Base-by-base conservation (phyloP, 2,888 invertebrate genomes). In the Drosophila merina region DNA sequence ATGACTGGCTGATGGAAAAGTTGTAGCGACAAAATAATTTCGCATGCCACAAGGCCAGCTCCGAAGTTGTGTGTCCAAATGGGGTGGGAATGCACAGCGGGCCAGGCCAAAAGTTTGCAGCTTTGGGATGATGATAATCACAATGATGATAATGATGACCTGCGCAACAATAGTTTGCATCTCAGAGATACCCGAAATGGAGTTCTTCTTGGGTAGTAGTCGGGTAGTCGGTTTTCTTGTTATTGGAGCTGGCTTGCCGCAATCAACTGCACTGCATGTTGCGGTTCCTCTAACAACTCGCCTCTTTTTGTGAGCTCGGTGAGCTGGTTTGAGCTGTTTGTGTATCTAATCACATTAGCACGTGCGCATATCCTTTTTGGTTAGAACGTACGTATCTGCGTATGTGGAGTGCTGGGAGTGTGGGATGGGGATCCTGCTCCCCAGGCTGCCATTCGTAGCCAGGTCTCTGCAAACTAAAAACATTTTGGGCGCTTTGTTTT, bases 201-300 rank as follows among this genome's bases (percentile, higher is more conserved):
- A 72, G 58, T 59, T 26, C 62, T 38, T 12, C 25, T 42, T 44
- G 48, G 58, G 5, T 20, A 20, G 20, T 20, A 20, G 20, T 20
- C 20, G 20, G 20, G 20, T 20, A 28, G 47, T 48, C 40, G 25
- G 50, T 57, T 66, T 58, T 52, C 51, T 49, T 69, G 71, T 70
- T 71, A 42, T 60, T 62, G 57, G 42, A 48, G 30, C 73, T 74
- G 75, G 76, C 67, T 74, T 56, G 82, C 85, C 87, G 85, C 85
- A 85, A 88, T 85, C 88, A 85, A 88, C 82, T 86, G 85, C 88
- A 85, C 85, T 87, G 72, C 88, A 88, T 88, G 85, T 85, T 88
- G 88, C 62, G 87, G 88, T 81, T 84, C 79, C 76, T 84, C 70
- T 57, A 74, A 71, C 71, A 71, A 51, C 52, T 54, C 42, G 55